Evolutionary conservation across 2,888 invertebrate species (phyloP), one percentile per base, ranked within the genome.

Genomic region (Julus scandinavius): DNA sequence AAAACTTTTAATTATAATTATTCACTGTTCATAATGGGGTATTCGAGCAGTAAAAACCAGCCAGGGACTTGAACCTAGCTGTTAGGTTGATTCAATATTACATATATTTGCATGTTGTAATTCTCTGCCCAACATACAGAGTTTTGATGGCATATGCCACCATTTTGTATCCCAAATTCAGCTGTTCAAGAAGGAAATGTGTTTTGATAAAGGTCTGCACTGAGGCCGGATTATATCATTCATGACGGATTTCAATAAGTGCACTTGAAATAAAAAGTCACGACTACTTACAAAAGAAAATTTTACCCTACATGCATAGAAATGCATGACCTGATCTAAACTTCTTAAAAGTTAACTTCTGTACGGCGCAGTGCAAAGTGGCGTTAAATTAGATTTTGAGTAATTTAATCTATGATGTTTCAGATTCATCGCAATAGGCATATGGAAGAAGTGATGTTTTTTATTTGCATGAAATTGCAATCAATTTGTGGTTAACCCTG

Each of bases 261-360:
- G 72, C 72, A 72, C 72, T 72, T 72, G 72, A 72, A 72, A 72
- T 72, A 72, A 17, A 29, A 72, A 72, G 72, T 29, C 72, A 72
- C 20, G 63, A 63, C 29, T 20, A 11, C 13, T 72, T 29, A 72
- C 29, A 29, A 72, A 29, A 72, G 72, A 29, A 29, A 3, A 9
- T 29, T 72, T 72, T 29, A 72, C 29, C 72, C 72, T 72, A 72
- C 29, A 29, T 13, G 72, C 72, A 11, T 72, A 72, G n/a, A 72
- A 72, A 29, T 72, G 72, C 72, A 72, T 72, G 72, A 72, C 72
- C 72, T 38, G 11, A 29, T 72, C 72, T 72, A 29, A 72, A 72
- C 72, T 63, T 63, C 6, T 17, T 20, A 6, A n/a, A 63, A 54
- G 13, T 17, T 63, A 6, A n/a, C 4, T 20, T 63, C 63, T 20